These are phyloP conservation scores for Cylindroiulus punctatus DNA, from an alignment of 2,888 invertebrate genomes.

Conservation along the genomic window DNA sequence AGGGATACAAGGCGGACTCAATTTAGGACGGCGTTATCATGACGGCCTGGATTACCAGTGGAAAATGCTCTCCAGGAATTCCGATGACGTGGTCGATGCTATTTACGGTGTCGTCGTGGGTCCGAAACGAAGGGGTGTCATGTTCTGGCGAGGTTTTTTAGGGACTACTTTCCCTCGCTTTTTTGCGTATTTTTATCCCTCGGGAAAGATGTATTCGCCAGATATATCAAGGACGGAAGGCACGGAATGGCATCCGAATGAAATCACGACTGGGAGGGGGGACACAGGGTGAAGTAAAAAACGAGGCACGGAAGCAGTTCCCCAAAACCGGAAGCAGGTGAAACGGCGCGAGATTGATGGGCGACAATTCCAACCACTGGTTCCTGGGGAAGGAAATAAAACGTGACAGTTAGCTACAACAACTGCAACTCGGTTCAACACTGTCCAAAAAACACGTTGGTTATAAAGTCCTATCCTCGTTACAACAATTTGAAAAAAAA, in stretches of 20 bases:
- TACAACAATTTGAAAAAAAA: no score
- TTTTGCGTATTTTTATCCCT: constrained; percentile 3
- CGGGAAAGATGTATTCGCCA: not conserved
- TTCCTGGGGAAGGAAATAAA: not conserved
- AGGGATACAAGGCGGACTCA: not conserved
- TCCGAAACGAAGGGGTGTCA: not conserved
- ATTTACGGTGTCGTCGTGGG: not conserved
- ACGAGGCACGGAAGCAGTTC: not conserved
- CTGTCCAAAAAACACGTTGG: no score
- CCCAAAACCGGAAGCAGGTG: not conserved
- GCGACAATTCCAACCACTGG: not conserved
- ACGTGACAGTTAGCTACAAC: not conserved
- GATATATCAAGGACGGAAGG: constrained; percentile 3
- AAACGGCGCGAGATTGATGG: not conserved
- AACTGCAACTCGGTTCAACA: no score
- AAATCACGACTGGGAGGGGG: not conserved
- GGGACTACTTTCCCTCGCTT: not conserved
- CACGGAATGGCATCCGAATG: constrained; percentile 33
- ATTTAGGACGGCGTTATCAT: not conserved
- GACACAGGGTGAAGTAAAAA: not conserved
- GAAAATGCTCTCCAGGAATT: not conserved
- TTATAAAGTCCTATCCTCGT: no score
- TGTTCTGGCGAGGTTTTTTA: not conserved
- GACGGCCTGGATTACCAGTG: not conserved
- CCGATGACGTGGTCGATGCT: not conserved